Evolutionary conservation across 2,113 vertebrate species (phyloP).

Genomic region (Thamnophis sirtalis): DNA sequence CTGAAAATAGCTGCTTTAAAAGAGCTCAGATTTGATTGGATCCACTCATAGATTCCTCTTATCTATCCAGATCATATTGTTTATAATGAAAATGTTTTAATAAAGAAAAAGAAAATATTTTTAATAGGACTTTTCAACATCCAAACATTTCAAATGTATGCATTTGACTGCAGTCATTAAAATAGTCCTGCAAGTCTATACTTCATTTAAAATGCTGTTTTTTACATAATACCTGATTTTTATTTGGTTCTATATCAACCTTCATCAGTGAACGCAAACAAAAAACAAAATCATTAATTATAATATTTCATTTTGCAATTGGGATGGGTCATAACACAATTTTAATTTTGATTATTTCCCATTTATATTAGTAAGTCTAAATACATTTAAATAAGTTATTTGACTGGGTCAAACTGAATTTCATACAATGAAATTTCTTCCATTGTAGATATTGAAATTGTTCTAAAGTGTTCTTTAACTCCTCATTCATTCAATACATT

Average conservation of each 20-base stretch:
- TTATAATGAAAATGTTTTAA: background rate
- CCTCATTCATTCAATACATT: conserved; percentile 5
- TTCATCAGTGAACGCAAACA: conserved; percentile 34
- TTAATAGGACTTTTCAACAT: no score
- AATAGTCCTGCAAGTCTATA: no score
- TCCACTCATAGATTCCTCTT: background rate
- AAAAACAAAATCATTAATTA: conserved; percentile 27
- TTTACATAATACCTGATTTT: background rate
- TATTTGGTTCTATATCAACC: conserved; percentile 19
- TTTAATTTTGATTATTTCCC: background rate
- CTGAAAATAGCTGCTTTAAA: background rate
- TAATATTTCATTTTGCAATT: background rate
- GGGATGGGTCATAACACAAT: background rate
- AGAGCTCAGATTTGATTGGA: background rate
- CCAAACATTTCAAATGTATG: no score
- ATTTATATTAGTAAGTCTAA: background rate
- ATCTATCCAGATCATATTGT: background rate
- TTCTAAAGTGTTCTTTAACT: conserved; percentile 44
- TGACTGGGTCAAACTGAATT: background rate
- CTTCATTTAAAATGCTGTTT: no score
- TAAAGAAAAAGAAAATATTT: background rate
- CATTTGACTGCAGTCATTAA: no score
- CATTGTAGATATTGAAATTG: background rate
- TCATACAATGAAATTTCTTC: conserved; percentile 9
- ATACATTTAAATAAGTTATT: background rate